Conservation (phyloP, 2,888 invertebrate species). For the Reticulitermes lucifugus region DNA sequence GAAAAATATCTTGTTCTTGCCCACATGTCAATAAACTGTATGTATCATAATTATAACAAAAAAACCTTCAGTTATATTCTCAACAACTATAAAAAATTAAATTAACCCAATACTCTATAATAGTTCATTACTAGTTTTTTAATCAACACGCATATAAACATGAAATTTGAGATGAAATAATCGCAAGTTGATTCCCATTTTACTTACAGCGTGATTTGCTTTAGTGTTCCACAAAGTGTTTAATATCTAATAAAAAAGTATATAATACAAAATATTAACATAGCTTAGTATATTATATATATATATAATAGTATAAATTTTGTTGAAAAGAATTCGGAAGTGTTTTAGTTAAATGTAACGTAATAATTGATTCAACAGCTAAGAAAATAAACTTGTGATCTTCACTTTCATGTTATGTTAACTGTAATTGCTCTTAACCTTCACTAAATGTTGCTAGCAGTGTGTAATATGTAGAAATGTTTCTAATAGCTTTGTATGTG, state of each 20-base stretch:
- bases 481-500: slow-evolving; percentile 37
- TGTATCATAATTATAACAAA: neutral
- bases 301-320: slow-evolving; percentile 14
- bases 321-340: neutral
- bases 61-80: neutral
- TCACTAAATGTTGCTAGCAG: slow-evolving; percentile 33
- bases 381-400: neutral
- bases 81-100: neutral
- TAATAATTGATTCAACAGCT: slow-evolving; percentile 16
- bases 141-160: neutral
- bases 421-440: slow-evolving; percentile 2
- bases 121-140: neutral
- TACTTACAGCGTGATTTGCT: neutral
- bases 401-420: slow-evolving; percentile 22
- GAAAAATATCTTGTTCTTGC: neutral
- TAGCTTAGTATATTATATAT: slow-evolving; percentile 5
- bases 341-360: slow-evolving; percentile 22
- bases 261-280: neutral
- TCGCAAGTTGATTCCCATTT: neutral
- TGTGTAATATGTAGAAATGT: slow-evolving; percentile 25
- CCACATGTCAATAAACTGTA: neutral
- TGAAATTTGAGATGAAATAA: neutral
- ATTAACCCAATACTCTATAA: neutral
- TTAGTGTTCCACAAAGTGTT: neutral
- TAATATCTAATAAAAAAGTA: neutral